These are phyloP conservation scores for Habrosyne pyritoides DNA, from an alignment of 2,888 invertebrate genomes.

Conservation along the genomic window DNA sequence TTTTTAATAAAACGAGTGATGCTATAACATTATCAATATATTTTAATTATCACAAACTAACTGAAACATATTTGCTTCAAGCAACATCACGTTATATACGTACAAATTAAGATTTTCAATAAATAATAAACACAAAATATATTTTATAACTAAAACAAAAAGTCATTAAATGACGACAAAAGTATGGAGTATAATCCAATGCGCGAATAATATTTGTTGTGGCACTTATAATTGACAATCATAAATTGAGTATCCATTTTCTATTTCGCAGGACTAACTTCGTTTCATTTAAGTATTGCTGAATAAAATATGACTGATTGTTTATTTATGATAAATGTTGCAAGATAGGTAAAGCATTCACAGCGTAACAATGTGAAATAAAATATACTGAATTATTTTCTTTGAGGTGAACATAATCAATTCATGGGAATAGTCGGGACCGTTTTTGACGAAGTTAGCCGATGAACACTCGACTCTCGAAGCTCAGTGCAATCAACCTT, in stretches of 20 bases:
- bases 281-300: not conserved
- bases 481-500: not conserved
- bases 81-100: not conserved
- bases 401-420: too few relatives aligned
- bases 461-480: not conserved
- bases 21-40: not conserved
- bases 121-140: slow-evolving; percentile 4
- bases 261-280: not conserved
- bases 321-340: too few relatives aligned
- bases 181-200: not conserved
- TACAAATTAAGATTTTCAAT: slow-evolving; percentile 1
- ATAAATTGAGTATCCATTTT: not conserved
- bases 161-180: slow-evolving; percentile 6
- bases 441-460: not conserved
- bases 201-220: not conserved
- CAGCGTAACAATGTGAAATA: too few relatives aligned
- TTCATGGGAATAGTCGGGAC: too few relatives aligned
- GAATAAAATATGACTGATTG: not conserved
- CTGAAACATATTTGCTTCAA: slow-evolving; percentile 6
- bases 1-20: not conserved
- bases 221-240: not conserved
- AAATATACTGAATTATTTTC: too few relatives aligned
- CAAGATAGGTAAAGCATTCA: too few relatives aligned
- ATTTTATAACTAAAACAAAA: not conserved
- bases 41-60: slow-evolving; percentile 6